Evolutionary conservation across 1,140 invertebrate genomes (phyloP).

Genomic region (Drosophila cardini): DNA sequence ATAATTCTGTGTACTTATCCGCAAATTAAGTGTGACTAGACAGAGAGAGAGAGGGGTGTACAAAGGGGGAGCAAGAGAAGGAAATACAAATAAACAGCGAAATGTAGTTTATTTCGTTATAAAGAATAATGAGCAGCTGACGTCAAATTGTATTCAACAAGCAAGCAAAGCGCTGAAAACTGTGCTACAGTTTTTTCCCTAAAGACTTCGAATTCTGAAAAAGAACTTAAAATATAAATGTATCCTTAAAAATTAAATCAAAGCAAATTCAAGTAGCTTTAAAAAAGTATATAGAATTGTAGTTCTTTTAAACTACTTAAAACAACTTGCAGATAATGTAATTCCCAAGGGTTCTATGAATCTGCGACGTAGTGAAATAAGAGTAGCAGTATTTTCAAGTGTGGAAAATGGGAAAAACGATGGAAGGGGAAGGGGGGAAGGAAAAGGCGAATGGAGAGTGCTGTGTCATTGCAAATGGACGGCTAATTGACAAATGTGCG

Average conservation of each 20-base stretch:
- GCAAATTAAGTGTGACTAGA: not conserved
- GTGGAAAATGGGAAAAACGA: not conserved
- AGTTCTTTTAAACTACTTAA: not conserved
- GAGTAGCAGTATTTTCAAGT: not conserved
- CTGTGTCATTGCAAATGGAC: slow-evolving; percentile 39
- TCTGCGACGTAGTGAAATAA: not conserved
- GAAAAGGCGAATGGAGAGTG: not conserved
- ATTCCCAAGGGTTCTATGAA: not conserved
- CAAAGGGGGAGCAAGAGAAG: not conserved
- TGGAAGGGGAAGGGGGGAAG: not conserved
- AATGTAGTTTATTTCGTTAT: not conserved
- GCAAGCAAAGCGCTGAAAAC: slow-evolving; percentile 8
- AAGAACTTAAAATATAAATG: not conserved
- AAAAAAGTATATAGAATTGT: slow-evolving; percentile 3
- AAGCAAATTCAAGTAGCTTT: no score
- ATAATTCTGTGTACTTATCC: slow-evolving; percentile 7
- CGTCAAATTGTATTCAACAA: not conserved
- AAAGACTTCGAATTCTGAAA: not conserved
- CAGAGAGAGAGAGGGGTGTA: not conserved
- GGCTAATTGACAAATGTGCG: slow-evolving; percentile 69
- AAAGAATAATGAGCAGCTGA: not conserved
- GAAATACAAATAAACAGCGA: not conserved
- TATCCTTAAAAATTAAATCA: not conserved
- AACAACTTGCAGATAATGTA: not conserved
- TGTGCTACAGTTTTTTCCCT: not conserved